Conservation (phyloP, 2,888 invertebrate genomes). For the Tenthredo distinguenda region DNA sequence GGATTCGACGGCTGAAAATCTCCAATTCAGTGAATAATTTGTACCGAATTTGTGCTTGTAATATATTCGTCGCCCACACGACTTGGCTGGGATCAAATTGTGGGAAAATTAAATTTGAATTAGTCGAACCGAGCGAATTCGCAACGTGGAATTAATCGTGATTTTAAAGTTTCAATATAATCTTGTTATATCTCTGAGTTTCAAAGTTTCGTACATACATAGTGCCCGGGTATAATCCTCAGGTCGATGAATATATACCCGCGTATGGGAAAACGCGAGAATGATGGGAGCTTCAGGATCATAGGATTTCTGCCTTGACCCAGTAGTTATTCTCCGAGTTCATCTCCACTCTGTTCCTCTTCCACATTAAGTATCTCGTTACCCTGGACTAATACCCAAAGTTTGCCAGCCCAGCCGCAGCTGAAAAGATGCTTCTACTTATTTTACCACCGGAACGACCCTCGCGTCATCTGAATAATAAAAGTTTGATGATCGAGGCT, state of each 20-base stretch:
- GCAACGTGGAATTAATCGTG: background rate
- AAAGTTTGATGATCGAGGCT: constrained; percentile 39
- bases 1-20: background rate
- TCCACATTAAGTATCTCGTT: constrained; percentile 24
- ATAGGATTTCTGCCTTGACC: background rate
- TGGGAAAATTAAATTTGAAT: background rate
- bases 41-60: background rate
- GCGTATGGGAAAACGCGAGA: background rate
- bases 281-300: background rate
- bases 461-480: constrained; percentile 34
- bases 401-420: constrained; percentile 1
- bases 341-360: background rate
- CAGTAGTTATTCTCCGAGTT: background rate
- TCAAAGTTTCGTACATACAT: background rate
- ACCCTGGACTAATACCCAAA: constrained; percentile 28
- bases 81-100: background rate
- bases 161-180: background rate
- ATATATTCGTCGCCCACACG: background rate
- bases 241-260: background rate
- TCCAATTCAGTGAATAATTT: constrained; percentile 7
- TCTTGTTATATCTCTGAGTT: background rate
- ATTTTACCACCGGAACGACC: constrained; percentile 9
- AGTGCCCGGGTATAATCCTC: background rate
- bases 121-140: background rate
- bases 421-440: constrained; percentile 43